phyloP scores from a whole-genome alignment of 2,888 invertebrate species.

The Acanthosoma haemorrhoidale region DNA sequence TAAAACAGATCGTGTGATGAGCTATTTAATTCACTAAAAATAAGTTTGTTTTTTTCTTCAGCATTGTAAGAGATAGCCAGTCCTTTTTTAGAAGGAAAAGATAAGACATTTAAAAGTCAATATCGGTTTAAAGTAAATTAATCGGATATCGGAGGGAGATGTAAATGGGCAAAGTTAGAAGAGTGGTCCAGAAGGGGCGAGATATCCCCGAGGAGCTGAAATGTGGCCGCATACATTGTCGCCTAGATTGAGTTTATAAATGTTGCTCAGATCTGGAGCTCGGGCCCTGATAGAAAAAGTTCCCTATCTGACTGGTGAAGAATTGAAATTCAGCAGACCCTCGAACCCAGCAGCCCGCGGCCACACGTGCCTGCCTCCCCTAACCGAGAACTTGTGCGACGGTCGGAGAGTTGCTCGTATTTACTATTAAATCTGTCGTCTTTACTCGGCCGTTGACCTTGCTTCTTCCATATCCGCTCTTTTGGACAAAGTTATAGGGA shows the following conservation, averaged over 20 bases:
- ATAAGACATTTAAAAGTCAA: no score
- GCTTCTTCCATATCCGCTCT: neutral
- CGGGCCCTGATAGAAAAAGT: slow-evolving; percentile 6
- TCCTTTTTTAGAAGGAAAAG: no score
- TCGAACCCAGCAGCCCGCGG: neutral
- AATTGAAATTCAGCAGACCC: slow-evolving; percentile 21
- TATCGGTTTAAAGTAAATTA: neutral
- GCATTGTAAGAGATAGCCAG: no score
- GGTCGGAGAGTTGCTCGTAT: neutral
- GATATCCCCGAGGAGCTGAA: neutral
- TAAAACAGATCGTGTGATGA: no score
- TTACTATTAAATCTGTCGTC: slow-evolving; percentile 1
- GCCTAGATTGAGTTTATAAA: slow-evolving; percentile 25
- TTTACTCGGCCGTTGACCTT: neutral
- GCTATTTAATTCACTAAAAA: no score
- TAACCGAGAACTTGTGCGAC: neutral
- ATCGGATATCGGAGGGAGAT: slow-evolving; percentile 1
- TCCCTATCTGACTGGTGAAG: neutral
- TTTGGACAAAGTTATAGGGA: neutral
- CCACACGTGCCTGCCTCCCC: neutral
- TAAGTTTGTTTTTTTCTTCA: no score
- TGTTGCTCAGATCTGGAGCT: neutral
- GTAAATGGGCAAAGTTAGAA: neutral
- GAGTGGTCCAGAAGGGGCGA: neutral
- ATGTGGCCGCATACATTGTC: slow-evolving; percentile 12